Conservation (phyloP, 1,140 invertebrate species). For the Dendrolimus kikuchii region DNA sequence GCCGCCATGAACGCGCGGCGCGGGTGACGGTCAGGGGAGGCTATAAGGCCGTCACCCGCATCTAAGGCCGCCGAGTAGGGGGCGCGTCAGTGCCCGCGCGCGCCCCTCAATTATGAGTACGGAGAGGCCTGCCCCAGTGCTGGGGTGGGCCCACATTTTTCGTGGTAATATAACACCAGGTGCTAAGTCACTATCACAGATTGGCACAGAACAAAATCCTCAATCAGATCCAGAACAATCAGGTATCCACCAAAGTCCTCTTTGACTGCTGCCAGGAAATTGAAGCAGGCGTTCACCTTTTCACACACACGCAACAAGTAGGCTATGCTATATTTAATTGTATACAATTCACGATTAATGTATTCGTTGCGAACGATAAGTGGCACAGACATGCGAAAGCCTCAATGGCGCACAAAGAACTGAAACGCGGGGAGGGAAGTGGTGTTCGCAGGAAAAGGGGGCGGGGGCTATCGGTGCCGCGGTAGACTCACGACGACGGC, state of each 20-base stretch:
- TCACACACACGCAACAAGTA: slow-evolving; percentile 44
- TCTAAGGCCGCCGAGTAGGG: too few relatives aligned
- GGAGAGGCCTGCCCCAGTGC: too few relatives aligned
- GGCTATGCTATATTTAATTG: slow-evolving; percentile 36
- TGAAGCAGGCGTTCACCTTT: slow-evolving; percentile 41
- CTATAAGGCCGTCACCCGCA: too few relatives aligned
- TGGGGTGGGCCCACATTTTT: too few relatives aligned
- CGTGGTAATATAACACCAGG: slow-evolving; percentile 1
- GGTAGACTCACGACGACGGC: slow-evolving; percentile 49
- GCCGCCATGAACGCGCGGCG: too few relatives aligned
- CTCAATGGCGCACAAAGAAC: slow-evolving; percentile 63
- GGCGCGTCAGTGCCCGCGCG: too few relatives aligned
- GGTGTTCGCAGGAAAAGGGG: slow-evolving; percentile 38
- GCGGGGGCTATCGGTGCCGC: slow-evolving; percentile 29
- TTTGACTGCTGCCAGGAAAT: slow-evolving; percentile 47
- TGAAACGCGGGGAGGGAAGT: slow-evolving; percentile 55
- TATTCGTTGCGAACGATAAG: slow-evolving; percentile 32
- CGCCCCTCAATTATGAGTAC: too few relatives aligned
- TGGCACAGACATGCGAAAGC: slow-evolving; percentile 44
- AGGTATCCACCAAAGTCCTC: slow-evolving; percentile 21
- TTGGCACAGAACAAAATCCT: slow-evolving; percentile 41
- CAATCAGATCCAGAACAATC: slow-evolving; percentile 17
- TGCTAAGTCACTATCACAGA: slow-evolving; percentile 25
- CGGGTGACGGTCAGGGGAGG: too few relatives aligned
- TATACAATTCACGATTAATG: slow-evolving; percentile 39